Conservation (phyloP, 2,113 vertebrate genomes). For the Oncorhynchus gorbuscha region DNA sequence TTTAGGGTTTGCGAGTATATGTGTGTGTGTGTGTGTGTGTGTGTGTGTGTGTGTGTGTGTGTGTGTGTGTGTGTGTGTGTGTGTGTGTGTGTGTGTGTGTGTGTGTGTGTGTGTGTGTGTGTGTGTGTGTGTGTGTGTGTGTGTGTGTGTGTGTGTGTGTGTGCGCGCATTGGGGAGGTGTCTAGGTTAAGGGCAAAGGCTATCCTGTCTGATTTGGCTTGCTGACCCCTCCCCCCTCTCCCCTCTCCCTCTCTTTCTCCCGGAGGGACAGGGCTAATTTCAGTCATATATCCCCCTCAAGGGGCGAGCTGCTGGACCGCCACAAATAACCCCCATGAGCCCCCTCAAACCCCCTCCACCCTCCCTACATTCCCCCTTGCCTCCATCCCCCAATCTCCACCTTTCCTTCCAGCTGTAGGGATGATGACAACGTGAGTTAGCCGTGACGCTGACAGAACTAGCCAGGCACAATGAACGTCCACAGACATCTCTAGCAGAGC, state of each 20-base stretch:
- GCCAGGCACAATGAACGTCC: constrained; percentile 62
- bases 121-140: too few relatives aligned
- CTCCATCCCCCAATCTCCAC: constrained; percentile 50
- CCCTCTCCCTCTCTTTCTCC: constrained; percentile 44
- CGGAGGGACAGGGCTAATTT: constrained; percentile 73
- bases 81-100: too few relatives aligned
- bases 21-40: background rate
- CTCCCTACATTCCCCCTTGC: constrained; percentile 14
- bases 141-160: background rate
- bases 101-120: too few relatives aligned
- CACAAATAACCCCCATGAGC: background rate
- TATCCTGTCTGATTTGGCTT: constrained; percentile 58
- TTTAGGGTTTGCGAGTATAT: too few relatives aligned
- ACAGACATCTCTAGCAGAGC: constrained; percentile 40
- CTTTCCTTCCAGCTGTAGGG: constrained; percentile 56
- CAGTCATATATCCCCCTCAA: constrained; percentile 74
- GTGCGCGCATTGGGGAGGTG: background rate
- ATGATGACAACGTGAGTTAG: constrained; percentile 54
- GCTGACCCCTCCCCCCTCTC: constrained; percentile 53
- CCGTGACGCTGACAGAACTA: constrained; percentile 58
- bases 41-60: constrained; percentile 1
- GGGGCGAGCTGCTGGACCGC: constrained; percentile 57
- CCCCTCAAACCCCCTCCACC: constrained; percentile 19
- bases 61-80: too few relatives aligned
- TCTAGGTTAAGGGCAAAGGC: background rate